Percentiles rank a stretch among this genome's conserved stretches.
Conservation (phyloP, 2,888 invertebrate genomes). For the Drosophila recens region DNA sequence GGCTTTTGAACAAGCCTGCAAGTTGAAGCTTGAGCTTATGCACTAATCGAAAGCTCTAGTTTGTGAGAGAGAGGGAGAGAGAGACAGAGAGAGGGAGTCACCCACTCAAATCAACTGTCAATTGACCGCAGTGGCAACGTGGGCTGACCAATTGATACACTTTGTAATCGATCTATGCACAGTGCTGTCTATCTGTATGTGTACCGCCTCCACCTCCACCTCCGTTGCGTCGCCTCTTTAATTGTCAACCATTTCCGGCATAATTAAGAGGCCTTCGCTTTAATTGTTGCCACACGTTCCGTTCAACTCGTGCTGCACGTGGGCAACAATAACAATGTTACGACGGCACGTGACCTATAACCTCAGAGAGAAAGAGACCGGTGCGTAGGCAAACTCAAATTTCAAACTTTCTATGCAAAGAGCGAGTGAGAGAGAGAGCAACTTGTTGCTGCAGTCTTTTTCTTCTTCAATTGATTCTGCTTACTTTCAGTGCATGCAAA, state of each 20-base stretch:
- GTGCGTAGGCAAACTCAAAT: slow-evolving; percentile 44
- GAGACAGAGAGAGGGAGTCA: slow-evolving; percentile 17
- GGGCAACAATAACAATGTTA: slow-evolving; percentile 57
- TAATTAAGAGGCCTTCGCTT: slow-evolving; percentile 67
- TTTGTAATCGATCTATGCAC: slow-evolving; percentile 59
- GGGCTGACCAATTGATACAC: slow-evolving; percentile 72
- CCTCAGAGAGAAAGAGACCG: slow-evolving; percentile 27
- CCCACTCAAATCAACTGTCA: slow-evolving; percentile 49
- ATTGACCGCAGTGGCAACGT: slow-evolving; percentile 52
- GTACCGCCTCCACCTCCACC: not conserved
- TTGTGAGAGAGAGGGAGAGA: not conserved
- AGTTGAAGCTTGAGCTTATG: slow-evolving; percentile 43
- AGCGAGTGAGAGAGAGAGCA: slow-evolving; percentile 5
- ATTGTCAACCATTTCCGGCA: slow-evolving; percentile 67
- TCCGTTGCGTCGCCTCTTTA: slow-evolving; percentile 15
- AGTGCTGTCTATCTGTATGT: not conserved
- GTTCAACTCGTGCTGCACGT: slow-evolving; percentile 50
- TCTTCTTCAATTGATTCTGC: not conserved
- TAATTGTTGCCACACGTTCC: slow-evolving; percentile 77
- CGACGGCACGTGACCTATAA: slow-evolving; percentile 62
- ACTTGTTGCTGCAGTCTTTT: slow-evolving; percentile 52
- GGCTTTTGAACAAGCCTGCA: slow-evolving; percentile 35
- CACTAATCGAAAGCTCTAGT: slow-evolving; percentile 25
- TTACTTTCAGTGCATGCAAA: slow-evolving; percentile 38
- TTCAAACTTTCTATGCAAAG: slow-evolving; percentile 22